Evolutionary conservation across 2,113 vertebrate species (phyloP), one percentile per base, ranked within the genome.

Genomic region (Coturnix japonica): DNA sequence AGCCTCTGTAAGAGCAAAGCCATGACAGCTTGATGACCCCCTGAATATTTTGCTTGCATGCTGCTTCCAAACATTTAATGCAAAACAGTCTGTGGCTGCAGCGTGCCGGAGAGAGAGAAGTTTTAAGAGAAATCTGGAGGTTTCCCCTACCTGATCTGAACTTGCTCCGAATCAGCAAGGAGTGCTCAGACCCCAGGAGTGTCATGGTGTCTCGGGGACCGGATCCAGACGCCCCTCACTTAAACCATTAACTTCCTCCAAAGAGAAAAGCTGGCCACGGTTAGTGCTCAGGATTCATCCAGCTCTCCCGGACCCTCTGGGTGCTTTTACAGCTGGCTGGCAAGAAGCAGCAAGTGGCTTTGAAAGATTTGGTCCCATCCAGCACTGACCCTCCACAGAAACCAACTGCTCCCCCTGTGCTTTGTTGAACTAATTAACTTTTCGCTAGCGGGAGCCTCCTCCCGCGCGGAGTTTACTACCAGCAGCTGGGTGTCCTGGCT

Each of bases 101-200:
- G 93, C 77, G 75, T 14, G 91, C 76, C 49, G 70, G 46, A 95
- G 81, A 97, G 81, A 97, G 78, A 96, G 95, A 97, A 97, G 95
- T 85, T 95, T 81, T 41, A 95, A 91, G 87, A 97, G 92, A 95
- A 96, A 92, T 71, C 84, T 85, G 91, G 28, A 64, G 92, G 81
- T 97, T 95, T 90, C 90, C 97, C 99, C 98, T 98, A 99, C 99
- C 99, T 99, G 99, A 99, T 99, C 99, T 98, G 97, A 99, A 99
- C 98, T 99, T 99, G 98, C 98, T 99, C 98, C 99, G 98, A 97
- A 99, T 99, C 97, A 99, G 98, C 97, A 99, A 97, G 93, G 99
- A 99, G 97, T 99, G 99, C 95, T 99, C 99, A 94, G 99, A 99
- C 95, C 99, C 98, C 98, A 99, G 98, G 82, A 99, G 98, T 96